Base-by-base conservation (phyloP, 2,113 vertebrate genomes). In the Anhinga anhinga region DNA sequence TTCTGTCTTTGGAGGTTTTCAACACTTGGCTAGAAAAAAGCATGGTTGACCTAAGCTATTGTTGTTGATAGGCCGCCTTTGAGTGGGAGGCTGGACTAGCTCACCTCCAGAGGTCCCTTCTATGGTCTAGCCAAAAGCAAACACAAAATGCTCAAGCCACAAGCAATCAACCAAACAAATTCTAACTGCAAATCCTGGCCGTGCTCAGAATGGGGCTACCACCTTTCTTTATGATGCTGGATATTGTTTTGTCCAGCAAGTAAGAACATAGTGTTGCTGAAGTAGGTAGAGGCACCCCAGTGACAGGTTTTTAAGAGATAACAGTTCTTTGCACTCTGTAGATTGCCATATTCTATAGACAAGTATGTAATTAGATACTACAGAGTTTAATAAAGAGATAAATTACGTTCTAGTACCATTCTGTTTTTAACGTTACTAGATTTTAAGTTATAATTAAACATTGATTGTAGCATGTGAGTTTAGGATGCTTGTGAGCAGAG, bases 381-480 rank as follows among this genome's bases (percentile, higher is more conserved):
- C 15, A 70, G 58, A 80, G 26, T 83, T 93, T 59, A 91, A 90
- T 86, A 88, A 86, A 95, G 86, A 78, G 82, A 34, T 63, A 7
- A 59, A 86, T 82, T 93, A 87, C 34, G 38, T 79, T 82, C 22
- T 72, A 95, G n/a, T 47, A 84, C 91, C 59, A 72, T 83, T 90
- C 55, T 16, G 42, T 61, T 82, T 94, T 85, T 92, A 59, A 50
- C 42, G 77, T 87, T 49, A 50, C 49, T 82, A 76, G 29, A 55
- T 87, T 96, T 94, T 81, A 71, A 97, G 53, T 94, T 85, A 58
- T 72, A 92, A 67, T 66, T 87, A 85, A 91, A 40, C 32, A 77
- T 6, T 72, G 44, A 69, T 61, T 38, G 42, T 66, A 34, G 53
- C 36, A 59, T 53, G 17, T 45, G 40, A 74, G 15, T 94, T 95